Conservation (phyloP, 2,113 vertebrate species). For the Mellivora capensis region DNA sequence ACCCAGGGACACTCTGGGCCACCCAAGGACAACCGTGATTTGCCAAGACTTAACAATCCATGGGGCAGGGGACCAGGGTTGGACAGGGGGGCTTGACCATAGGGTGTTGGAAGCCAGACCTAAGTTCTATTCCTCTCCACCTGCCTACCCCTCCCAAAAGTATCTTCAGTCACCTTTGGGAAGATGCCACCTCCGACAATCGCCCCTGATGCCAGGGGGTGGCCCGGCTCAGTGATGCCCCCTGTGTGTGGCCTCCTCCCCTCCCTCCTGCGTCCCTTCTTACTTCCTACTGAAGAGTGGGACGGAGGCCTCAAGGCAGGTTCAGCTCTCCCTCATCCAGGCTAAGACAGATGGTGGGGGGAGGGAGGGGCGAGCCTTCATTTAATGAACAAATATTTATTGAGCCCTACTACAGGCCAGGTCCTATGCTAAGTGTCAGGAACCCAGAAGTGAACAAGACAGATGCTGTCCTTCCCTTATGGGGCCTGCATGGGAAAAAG, state of each 20-base stretch:
- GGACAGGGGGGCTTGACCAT: rapidly evolving
- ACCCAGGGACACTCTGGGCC: background rate
- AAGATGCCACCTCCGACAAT: background rate
- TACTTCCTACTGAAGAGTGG: background rate
- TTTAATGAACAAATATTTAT: conserved; percentile 55
- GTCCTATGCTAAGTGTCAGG: background rate
- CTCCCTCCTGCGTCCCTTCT: background rate
- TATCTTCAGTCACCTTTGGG: background rate
- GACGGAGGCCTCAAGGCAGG: background rate
- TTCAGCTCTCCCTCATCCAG: background rate
- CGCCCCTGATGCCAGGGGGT: background rate
- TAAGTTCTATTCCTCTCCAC: background rate
- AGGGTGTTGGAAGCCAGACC: background rate
- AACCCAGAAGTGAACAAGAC: background rate
- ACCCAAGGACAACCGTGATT: background rate
- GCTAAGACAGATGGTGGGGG: conserved; percentile 14
- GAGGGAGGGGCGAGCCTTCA: background rate
- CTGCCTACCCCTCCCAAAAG: background rate
- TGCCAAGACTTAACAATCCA: background rate
- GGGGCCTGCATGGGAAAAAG: background rate
- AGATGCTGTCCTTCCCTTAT: background rate
- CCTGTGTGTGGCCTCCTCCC: rapidly evolving
- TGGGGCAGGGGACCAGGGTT: rapidly evolving
- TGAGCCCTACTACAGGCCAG: background rate
- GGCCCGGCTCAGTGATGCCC: rapidly evolving